Percentiles rank a stretch among this genome's conserved stretches.
These are phyloP conservation scores for Leptopilina myrica DNA, from an alignment of 2,888 invertebrate species.

Conservation along the genomic window DNA sequence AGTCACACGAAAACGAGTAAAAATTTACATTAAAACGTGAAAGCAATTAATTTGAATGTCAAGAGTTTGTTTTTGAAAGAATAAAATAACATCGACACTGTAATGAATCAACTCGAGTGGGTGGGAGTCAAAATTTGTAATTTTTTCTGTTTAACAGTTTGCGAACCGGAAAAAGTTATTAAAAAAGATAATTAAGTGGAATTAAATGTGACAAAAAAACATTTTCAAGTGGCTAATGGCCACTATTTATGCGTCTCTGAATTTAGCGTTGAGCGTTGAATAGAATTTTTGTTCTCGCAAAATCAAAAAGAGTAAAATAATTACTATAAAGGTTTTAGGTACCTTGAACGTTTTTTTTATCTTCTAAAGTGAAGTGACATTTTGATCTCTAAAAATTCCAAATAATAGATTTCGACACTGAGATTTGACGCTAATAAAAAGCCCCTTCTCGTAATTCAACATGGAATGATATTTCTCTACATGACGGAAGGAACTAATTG, in stretches of 20 bases:
- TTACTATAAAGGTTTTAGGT: too few species aligned
- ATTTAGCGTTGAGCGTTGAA: too few species aligned
- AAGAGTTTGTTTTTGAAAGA: conserved; percentile 17
- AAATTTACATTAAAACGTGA: conserved; percentile 8
- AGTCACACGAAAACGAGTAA: background rate
- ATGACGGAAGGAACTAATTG: background rate
- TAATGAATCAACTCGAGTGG: conserved; percentile 17
- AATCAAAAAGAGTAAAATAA: too few species aligned
- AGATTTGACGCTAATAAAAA: background rate
- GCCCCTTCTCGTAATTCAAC: background rate
- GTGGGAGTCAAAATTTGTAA: background rate
- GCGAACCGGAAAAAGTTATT: background rate
- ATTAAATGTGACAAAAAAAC: too few species aligned
- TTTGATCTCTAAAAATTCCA: too few species aligned
- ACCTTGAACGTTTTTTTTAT: too few species aligned
- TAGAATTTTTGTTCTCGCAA: too few species aligned
- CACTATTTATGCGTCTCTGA: too few species aligned
- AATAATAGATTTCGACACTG: too few species aligned
- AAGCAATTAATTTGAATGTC: conserved; percentile 13
- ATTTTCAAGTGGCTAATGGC: too few species aligned
- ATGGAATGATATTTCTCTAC: background rate
- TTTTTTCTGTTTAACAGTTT: background rate
- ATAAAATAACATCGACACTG: background rate
- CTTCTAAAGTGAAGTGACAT: too few species aligned
- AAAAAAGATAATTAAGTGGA: too few species aligned